Evolutionary conservation across 2,113 vertebrate genomes (phyloP).

Genomic region (Etia nguti): DNA sequence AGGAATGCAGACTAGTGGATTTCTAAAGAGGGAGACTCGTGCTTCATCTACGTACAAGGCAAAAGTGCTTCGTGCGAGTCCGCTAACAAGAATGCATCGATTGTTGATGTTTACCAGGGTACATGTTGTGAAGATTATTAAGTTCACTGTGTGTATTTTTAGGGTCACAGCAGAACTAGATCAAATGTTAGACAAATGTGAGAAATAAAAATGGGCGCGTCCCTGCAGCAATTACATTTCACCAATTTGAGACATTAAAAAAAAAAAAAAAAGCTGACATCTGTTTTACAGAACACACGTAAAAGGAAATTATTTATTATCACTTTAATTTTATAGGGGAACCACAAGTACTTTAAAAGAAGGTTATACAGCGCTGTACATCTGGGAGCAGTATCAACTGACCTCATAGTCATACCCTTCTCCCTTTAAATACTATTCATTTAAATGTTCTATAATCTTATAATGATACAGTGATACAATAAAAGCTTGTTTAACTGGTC

Average conservation of each 20-base stretch:
- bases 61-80: background rate
- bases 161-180: background rate
- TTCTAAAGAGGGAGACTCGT: background rate
- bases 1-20: background rate
- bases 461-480: constrained; percentile 81
- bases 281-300: constrained; percentile 7
- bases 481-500: constrained; percentile 80
- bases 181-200: background rate
- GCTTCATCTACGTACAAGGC: background rate
- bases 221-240: background rate
- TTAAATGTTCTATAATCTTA: constrained; percentile 76
- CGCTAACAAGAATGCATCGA: background rate
- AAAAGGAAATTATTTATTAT: constrained; percentile 20
- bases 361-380: constrained; percentile 73
- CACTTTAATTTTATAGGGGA: constrained; percentile 64
- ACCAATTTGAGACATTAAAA: background rate
- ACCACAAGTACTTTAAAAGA: constrained; percentile 71
- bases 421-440: constrained; percentile 83
- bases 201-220: background rate
- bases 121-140: background rate
- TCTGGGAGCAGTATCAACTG: constrained; percentile 74
- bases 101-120: background rate
- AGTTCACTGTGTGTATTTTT: background rate
- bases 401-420: constrained; percentile 80
- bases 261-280: accelerated